phyloP scores from a whole-genome alignment of 2,113 vertebrate species.

The Phycodurus eques region DNA sequence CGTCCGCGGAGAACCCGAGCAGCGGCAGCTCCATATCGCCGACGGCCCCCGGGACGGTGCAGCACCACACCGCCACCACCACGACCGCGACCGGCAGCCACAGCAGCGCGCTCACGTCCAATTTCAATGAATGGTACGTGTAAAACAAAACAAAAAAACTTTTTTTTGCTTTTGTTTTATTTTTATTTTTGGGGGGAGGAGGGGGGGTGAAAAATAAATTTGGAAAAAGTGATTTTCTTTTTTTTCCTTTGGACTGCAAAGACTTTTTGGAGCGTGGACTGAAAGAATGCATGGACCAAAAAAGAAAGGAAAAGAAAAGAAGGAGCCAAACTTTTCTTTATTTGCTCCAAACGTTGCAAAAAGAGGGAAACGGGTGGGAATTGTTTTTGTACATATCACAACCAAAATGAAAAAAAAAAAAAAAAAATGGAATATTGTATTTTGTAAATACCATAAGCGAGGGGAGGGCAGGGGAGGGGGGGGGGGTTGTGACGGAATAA shows the following conservation, averaged over 20 bases:
- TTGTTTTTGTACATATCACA: constrained; percentile 90
- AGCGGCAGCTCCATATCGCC: constrained; percentile 95
- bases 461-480: constrained; percentile 32
- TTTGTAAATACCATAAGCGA: constrained; percentile 96
- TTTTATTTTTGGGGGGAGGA: not conserved
- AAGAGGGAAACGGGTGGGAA: constrained; percentile 64
- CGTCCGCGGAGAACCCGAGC: constrained; percentile 97
- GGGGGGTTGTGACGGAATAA: constrained; percentile 75
- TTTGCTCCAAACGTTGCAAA: constrained; percentile 75
- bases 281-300: constrained; percentile 80
- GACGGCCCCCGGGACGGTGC: constrained; percentile 86
- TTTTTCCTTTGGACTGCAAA: constrained; percentile 70
- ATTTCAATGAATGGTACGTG: constrained; percentile 99
- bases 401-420: constrained; percentile 81
- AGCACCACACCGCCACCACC: constrained; percentile 69
- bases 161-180: not conserved
- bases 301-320: constrained; percentile 72
- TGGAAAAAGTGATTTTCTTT: constrained; percentile 49
- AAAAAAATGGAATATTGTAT: constrained; percentile 93
- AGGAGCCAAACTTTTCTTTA: constrained; percentile 72
- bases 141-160: constrained; percentile 73
- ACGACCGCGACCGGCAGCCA: constrained; percentile 75
- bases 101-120: constrained; percentile 97
- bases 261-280: constrained; percentile 55
- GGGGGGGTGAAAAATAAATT: constrained; percentile 52